Base-by-base conservation (phyloP, 2,113 vertebrate genomes). In the Conger conger region DNA sequence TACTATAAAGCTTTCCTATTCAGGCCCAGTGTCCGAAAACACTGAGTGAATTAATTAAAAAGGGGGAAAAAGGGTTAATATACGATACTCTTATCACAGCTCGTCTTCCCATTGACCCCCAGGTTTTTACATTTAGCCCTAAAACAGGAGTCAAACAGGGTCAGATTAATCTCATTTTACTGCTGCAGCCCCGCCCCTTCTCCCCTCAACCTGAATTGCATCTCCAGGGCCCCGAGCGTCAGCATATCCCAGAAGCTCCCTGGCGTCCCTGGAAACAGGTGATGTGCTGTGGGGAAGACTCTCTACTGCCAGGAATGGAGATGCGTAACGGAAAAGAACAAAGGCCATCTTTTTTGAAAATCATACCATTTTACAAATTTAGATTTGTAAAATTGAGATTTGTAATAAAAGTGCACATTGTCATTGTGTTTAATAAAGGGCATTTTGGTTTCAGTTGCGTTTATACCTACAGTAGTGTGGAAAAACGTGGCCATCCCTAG, bases 1-100 rank as follows among this genome's bases (percentile, higher is more conserved):
- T 93, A 93, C 92, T 92, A 95, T 94, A 94, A 94, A 95, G 91
- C 92, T 91, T 92, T 90, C 82, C 89, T 92, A 89, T 91, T 87
- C 86, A 87, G 45, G 36, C n/a, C 76, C 53, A 68, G 85, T 79
- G 23, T 76, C 30, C 42, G 79, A 13, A 81, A 83, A 77, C n/a
- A 50, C 27, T 76, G 86, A 86, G 79, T 83, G 85, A 89, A 89
- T 89, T 86, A 84, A 89, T 91, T 85, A 79, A 83, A 84, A 87
- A 77, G 76, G 90, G 87, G 92, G 92, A 92, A 89, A 93, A 89
- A 82, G 90, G 88, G 88, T 94, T 92, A 93, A 94, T 95, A 93
- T 94, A 94, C 91, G 90, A 89, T 90, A 87, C 87, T 88, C 90
- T 89, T 91, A 93, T 91, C 88, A 91, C 87, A 87, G 85, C 87